Evolutionary conservation across 2,888 invertebrate genomes (phyloP).

Genomic region (Ernsta delagoae): DNA sequence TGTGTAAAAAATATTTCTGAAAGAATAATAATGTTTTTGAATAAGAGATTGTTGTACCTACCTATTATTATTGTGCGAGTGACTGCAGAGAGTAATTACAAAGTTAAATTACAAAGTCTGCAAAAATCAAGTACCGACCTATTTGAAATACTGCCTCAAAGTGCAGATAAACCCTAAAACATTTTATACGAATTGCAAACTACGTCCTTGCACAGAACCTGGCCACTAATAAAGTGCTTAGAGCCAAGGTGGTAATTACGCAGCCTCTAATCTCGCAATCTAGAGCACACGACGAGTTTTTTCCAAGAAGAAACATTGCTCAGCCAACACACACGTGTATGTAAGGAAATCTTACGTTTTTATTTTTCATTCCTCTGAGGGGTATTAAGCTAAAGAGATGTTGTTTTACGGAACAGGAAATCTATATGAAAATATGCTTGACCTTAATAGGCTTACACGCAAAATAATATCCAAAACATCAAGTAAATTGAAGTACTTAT

Average conservation of each 20-base stretch:
- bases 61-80: too few species aligned
- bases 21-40: too few species aligned
- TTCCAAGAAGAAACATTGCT: slow-evolving; percentile 14
- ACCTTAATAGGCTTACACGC: not conserved
- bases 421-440: not conserved
- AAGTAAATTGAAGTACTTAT: too few species aligned
- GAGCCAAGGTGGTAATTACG: slow-evolving; percentile 24
- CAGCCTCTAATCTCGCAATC: slow-evolving; percentile 25
- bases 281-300: slow-evolving; percentile 17
- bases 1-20: too few species aligned
- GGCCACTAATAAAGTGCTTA: slow-evolving; percentile 22
- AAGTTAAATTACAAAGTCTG: too few species aligned
- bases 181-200: not conserved
- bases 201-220: slow-evolving; percentile 7
- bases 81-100: too few species aligned
- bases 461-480: not conserved
- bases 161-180: too few species aligned
- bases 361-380: not conserved
- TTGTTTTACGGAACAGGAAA: not conserved
- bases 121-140: not conserved
- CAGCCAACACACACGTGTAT: not conserved
- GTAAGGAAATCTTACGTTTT: not conserved
- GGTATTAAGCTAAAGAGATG: not conserved
- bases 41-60: too few species aligned
- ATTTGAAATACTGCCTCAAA: too few species aligned